Base-by-base conservation (phyloP, 2,113 vertebrate genomes). In the Peromyscus californicus region DNA sequence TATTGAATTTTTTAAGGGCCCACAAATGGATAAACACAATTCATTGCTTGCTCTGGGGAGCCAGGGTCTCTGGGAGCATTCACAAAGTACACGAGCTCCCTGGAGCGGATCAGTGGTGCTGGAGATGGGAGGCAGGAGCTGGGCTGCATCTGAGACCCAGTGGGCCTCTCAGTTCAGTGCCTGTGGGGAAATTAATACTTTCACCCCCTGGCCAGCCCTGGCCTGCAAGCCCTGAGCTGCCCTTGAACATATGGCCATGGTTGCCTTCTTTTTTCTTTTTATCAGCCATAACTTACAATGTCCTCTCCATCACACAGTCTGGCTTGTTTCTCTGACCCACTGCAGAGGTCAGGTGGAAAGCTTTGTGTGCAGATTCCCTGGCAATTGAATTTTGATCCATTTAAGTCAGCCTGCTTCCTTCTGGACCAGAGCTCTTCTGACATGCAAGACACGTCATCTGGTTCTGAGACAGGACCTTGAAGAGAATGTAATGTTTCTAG, bases 1-100 rank as follows among this genome's bases (percentile, higher is more conserved):
- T 98, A 95, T 80, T 95, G 97, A 96, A 93, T 72, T 82, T 97
- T 93, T 94, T 15, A 93, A 97, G 98, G 97, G 97, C 51, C 76
- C 72, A 42, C 3, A 29, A 97, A 95, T 59, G 92, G 95, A 65
- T 93, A 89, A 96, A 21, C 24, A 91, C 96, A 96, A 98, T 94
- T 91, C 97, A 90, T 97, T 97, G 79, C 92, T 82, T 54, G 96
- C 78, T 96, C 29, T n/a, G 29, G 83, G 93, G 97, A 98, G 86
- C 92, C 90, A n/a, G 96, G 97, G 95, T 97, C 70, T 91, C 90
- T 61, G 9, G 65, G 94, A 93, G 97, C 82, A 89, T 63, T 96
- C 88, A 78, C 76, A 6, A 97, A 91, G 45, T 78, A 90, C 96
- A 80, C 65, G 1, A 83, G 70, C 51, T 89, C 92, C 98, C 96